A percentile compares a stretch with the other conserved stretches of the same genome.
Conservation (phyloP, 2,888 invertebrate species). For the Sarcophaga variegata region DNA sequence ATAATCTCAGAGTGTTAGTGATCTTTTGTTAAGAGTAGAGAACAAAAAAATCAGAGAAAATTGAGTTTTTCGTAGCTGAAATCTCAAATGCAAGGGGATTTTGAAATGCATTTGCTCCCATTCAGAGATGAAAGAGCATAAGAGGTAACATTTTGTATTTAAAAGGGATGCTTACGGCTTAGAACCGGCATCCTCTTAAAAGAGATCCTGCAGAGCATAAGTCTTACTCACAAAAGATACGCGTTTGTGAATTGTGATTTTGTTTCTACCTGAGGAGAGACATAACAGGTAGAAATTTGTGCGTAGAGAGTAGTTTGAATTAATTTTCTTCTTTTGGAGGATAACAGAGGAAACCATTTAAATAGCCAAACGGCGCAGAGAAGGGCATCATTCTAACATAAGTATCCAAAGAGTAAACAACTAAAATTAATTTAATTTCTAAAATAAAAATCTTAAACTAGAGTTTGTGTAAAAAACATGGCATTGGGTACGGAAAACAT, state of each 20-base stretch:
- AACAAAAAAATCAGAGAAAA: conserved; percentile 49
- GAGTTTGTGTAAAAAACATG: conserved; percentile 65
- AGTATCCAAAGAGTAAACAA: conserved; percentile 76
- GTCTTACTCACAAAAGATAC: background rate
- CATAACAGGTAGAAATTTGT: conserved; percentile 60
- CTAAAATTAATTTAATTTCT: conserved; percentile 22
- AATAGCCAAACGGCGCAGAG: conserved; percentile 76
- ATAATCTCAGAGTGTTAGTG: conserved; percentile 22
- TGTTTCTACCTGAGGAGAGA: conserved; percentile 58
- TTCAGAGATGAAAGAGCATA: conserved; percentile 29
- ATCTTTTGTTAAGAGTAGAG: background rate
- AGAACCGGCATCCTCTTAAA: background rate
- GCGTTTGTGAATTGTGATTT: conserved; percentile 48
- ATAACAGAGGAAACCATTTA: conserved; percentile 74
- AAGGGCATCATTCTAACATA: conserved; percentile 81
- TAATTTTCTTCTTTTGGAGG: conserved; percentile 54
- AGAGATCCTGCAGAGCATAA: conserved; percentile 48
- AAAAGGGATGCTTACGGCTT: conserved; percentile 35
- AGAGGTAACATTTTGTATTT: conserved; percentile 35
- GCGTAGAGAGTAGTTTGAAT: conserved; percentile 24
- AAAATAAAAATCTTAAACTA: background rate
- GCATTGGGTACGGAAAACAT: conserved; percentile 75
- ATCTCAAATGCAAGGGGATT: conserved; percentile 49
- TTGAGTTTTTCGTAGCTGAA: conserved; percentile 49
- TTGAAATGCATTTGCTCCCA: conserved; percentile 38